Percentiles rank a stretch among this genome's conserved stretches.
Conservation (phyloP, 2,797 vertebrate species). For the Cossypha niveicapilla region DNA sequence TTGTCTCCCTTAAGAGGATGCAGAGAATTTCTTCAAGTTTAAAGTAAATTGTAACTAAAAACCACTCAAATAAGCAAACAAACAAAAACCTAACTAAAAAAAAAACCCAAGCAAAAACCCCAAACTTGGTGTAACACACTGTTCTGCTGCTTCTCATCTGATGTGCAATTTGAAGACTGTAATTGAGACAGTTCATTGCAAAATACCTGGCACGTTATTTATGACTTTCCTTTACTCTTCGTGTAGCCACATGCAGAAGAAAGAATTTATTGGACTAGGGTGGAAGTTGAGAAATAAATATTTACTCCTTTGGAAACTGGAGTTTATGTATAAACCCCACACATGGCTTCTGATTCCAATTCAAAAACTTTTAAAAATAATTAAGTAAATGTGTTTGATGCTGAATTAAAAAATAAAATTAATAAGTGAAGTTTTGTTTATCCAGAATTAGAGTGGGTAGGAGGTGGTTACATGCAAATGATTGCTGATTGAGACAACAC, state of each 20-base stretch:
- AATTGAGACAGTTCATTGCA: not conserved
- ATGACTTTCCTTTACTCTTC: not conserved
- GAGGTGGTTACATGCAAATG: not conserved
- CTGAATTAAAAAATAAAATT: not conserved
- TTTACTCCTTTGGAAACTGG: not conserved
- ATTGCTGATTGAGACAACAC: not conserved
- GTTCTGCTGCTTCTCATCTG: not conserved
- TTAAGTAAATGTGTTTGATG: not conserved
- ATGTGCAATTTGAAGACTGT: not conserved
- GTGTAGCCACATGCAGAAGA: not conserved
- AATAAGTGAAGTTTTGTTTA: not conserved
- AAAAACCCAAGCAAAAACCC: accelerated
- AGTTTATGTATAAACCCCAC: conserved; percentile 18
- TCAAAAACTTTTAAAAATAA: not conserved
- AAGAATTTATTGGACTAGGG: not conserved
- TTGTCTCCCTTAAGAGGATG: not conserved
- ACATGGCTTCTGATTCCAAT: not conserved
- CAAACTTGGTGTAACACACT: not conserved
- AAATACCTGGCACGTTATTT: not conserved
- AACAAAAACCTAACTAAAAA: not conserved
- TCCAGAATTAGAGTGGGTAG: not conserved
- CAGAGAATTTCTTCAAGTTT: not conserved
- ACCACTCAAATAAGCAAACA: not conserved
- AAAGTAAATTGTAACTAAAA: conserved; percentile 26
- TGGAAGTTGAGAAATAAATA: not conserved